A percentile compares a stretch with the other conserved stretches of the same genome.
Conservation (phyloP, 1,140 invertebrate species). For the Drosophila eugracilis region DNA sequence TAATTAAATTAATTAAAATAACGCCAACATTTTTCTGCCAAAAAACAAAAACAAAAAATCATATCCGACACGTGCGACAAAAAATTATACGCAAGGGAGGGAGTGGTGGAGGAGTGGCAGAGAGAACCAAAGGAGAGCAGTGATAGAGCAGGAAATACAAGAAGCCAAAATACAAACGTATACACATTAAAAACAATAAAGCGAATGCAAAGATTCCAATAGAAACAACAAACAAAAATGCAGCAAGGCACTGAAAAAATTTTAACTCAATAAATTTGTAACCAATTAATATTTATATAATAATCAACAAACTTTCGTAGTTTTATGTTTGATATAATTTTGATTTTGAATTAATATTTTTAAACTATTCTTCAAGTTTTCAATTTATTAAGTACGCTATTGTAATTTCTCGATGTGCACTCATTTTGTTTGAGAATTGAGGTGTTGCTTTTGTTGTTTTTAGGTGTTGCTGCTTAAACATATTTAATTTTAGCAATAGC, state of each 20-base stretch:
- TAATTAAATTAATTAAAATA: slow-evolving; percentile 56
- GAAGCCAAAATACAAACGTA: slow-evolving; percentile 46
- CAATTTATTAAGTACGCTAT: too few species aligned
- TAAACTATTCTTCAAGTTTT: not conserved
- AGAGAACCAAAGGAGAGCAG: slow-evolving; percentile 8
- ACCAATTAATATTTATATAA: too few species aligned
- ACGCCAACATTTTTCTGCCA: not conserved
- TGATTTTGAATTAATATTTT: not conserved
- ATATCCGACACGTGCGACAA: slow-evolving; percentile 65
- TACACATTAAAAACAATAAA: slow-evolving; percentile 15
- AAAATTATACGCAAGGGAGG: slow-evolving; percentile 1
- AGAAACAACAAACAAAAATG: slow-evolving; percentile 29
- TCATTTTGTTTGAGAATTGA: slow-evolving; percentile 7
- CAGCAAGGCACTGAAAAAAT: slow-evolving; percentile 11
- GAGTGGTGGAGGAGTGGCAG: not conserved
- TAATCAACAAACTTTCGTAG: too few species aligned
- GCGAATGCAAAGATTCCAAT: slow-evolving; percentile 26
- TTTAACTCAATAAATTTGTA: not conserved
- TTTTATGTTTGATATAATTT: too few species aligned
- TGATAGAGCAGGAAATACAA: slow-evolving; percentile 63
- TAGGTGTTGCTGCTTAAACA: slow-evolving; percentile 40
- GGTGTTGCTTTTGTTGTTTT: slow-evolving; percentile 8
- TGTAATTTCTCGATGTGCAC: not conserved
- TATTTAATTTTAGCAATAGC: slow-evolving; percentile 76
- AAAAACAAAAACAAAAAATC: slow-evolving; percentile 1